Base-by-base conservation (phyloP, 2,113 vertebrate species). In the Ctenomys sociabilis region DNA sequence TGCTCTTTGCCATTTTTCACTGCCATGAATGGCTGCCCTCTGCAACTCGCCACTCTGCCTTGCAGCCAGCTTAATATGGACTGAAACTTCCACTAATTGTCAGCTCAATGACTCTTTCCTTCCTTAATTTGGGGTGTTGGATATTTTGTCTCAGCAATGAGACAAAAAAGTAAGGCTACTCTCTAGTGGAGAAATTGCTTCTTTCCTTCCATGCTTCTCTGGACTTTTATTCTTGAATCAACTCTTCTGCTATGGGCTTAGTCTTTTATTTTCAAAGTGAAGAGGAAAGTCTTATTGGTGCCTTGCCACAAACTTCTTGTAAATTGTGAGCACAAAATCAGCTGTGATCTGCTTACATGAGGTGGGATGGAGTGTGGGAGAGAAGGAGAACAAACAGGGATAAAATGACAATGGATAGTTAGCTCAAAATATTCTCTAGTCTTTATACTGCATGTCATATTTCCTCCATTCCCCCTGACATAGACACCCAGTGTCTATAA, bases 121-220 rank as follows among this genome's bases (percentile, higher is more conserved):
- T 57, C 17, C 54, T 57, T 57, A 57, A 19, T 57, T 57, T 57
- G 54, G 16, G 54, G 54, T 57, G 54, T 17, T 57, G 54, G 14
- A 16, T 57, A 57, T 57, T 57, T 57, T 57, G 54, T 57, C 54
- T 17, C 54, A 57, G 54, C 52, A 54, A 54, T 54, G 54, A 57
- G 16, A 49, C 10, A 49, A 49, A 49, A 1, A 30, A 94, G 92
- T 26, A 75, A 45, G 64, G 37, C n/a, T n/a, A 83, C 70, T 37
- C 49, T 78, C 73, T 52, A 86, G 43, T 61, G 72, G 73, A 52
- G 43, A 91, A 96, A 93, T n/a, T 63, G 14, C 80, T 93, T 61
- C 35, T 93, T 86, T 84, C 61, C 30, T 89, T 70, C 63, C 14
- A 37, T 66, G 19, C 86, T 91, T 75, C 73, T 78, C 28, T 77